These are phyloP conservation scores for Athripsodes cinereus DNA, from an alignment of 2,888 invertebrate species.

Conservation along the genomic window DNA sequence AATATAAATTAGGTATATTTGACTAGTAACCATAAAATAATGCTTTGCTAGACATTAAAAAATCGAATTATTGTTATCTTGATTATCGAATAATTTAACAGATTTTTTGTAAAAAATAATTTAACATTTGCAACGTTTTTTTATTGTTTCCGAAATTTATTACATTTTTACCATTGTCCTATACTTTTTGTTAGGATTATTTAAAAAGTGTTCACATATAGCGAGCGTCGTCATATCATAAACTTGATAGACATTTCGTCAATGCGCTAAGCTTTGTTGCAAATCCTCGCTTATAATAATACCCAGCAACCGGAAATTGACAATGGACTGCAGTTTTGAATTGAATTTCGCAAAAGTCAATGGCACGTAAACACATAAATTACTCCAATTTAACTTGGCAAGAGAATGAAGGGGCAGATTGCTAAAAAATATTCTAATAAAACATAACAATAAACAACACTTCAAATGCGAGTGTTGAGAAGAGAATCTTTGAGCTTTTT, in stretches of 20 bases:
- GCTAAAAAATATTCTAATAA: background rate
- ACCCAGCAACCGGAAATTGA: background rate
- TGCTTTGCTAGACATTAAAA: too few species aligned
- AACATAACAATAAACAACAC: too few species aligned
- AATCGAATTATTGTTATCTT: too few species aligned
- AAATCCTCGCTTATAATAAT: background rate
- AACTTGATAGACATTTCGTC: background rate
- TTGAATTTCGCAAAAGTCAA: background rate
- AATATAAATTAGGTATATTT: too few species aligned
- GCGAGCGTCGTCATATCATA: background rate
- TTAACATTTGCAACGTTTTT: background rate
- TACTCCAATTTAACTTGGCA: background rate
- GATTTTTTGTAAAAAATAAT: background rate
- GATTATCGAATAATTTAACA: too few species aligned
- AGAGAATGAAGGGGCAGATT: background rate
- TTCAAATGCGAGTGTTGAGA: too few species aligned
- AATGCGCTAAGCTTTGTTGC: background rate
- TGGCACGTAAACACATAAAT: slow-evolving; percentile 2
- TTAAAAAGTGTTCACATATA: background rate
- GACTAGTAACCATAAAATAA: too few species aligned
- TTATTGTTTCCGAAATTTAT: background rate
- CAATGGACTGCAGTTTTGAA: background rate
- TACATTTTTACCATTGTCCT: background rate
- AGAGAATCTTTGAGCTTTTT: too few species aligned
- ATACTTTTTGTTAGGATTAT: background rate